Evolutionary conservation across 2,113 vertebrate species (phyloP), one percentile per base, ranked within the genome.

Genomic region (Polypterus senegalus): DNA sequence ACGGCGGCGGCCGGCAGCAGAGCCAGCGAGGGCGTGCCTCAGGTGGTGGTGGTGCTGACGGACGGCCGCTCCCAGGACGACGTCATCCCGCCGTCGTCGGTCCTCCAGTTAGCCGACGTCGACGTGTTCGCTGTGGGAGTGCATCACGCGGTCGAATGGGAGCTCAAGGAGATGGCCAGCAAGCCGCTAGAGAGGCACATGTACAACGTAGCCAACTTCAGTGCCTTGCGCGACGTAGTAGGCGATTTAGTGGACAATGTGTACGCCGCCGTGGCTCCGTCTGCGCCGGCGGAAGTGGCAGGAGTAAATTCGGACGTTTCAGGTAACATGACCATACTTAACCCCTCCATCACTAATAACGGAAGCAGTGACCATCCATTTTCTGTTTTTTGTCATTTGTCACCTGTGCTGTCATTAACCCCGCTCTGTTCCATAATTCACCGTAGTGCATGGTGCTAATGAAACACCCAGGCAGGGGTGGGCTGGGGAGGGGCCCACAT

Each of bases 121-220:
- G 75, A 88, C 61, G 70, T 91, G 70, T 92, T 91, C 72, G 88
- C 88, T 3, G 68, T 92, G 48, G 88, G 91, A 68, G 78, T 92
- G 69, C 83, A 89, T 81, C 86, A 89, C 11, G 79, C 89, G 1
- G 81, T 86, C 65, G 83, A 88, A 76, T 81, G 71, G 63, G 75
- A 88, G 44, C 72, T 94, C 55, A 87, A 76, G 76, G 86, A 90
- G 76, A 86, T 91, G 78, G 90, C 83, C 1, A 88, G 86, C n/a
- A 68, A 74, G 53, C 88, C 86, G 3, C 73, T 82, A 58, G 66
- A 82, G 66, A 69, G 3, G 63, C 86, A 91, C 57, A 66, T 89
- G 63, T 92, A 90, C 83, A 91, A 78, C 79, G 83, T 96, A 86
- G 85, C 90, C 72, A 86, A 91, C 75, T 84, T 87, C 66, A 79